Conservation (phyloP, 2,797 vertebrate genomes). For the Enteromius afrohamiltoni region DNA sequence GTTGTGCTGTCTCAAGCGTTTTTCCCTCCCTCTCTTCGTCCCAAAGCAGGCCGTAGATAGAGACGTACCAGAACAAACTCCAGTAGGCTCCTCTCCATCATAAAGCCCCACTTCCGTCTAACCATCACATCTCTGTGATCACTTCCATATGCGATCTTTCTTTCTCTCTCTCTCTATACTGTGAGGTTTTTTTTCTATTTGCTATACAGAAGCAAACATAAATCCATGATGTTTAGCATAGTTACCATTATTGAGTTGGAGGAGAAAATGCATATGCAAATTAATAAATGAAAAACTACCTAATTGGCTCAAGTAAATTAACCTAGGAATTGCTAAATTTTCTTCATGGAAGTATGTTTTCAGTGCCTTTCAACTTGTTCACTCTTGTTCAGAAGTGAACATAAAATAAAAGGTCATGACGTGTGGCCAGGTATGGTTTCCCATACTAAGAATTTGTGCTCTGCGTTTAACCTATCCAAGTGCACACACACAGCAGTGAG, state of each 20-base stretch:
- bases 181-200: neutral
- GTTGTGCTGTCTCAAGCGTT: constrained; percentile 32
- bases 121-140: constrained; percentile 59
- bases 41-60: constrained; percentile 14
- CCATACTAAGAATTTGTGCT: too few relatives aligned
- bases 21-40: constrained; percentile 26
- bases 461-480: too few relatives aligned
- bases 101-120: constrained; percentile 60
- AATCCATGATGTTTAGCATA: neutral
- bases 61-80: constrained; percentile 39
- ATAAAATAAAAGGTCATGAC: neutral
- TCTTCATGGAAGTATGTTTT: neutral
- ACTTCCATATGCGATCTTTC: constrained; percentile 58
- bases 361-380: neutral
- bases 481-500: too few relatives aligned
- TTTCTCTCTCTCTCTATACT: constrained; percentile 15
- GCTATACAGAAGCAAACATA: neutral
- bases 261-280: neutral
- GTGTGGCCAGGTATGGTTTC: too few relatives aligned
- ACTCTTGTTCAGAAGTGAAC: neutral
- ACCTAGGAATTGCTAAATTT: neutral
- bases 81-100: constrained; percentile 38
- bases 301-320: neutral
- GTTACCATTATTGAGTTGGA: neutral
- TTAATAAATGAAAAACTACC: neutral